Percentiles rank a stretch among this genome's conserved stretches.
phyloP scores from a whole-genome alignment of 2,888 invertebrate species.

The Metallyticus violacea region DNA sequence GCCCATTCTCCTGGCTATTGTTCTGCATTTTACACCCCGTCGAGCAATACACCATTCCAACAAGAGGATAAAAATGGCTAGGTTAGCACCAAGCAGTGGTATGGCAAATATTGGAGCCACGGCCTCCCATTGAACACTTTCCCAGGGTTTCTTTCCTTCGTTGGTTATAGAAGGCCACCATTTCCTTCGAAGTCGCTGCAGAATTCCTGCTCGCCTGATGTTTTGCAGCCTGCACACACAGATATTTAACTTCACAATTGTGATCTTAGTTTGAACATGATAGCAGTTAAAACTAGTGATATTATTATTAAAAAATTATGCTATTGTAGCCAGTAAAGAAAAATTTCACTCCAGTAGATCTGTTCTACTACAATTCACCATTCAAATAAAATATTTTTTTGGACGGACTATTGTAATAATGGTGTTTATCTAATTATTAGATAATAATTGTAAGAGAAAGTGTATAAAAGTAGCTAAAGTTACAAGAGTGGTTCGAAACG shows the following conservation, averaged over 20 bases:
- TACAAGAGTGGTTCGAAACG: too few species aligned
- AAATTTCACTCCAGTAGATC: too few species aligned
- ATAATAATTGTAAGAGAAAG: too few species aligned
- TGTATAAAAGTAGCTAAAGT: too few species aligned
- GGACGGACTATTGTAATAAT: too few species aligned
- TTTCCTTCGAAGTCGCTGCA: neutral
- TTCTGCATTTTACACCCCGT: neutral
- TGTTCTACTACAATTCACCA: too few species aligned
- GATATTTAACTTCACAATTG: neutral
- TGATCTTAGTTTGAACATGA: too few species aligned
- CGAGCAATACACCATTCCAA: neutral
- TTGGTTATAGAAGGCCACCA: neutral
- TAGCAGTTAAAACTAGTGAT: too few species aligned
- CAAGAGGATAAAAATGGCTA: neutral
- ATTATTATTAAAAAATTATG: too few species aligned
- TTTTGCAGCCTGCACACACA: neutral
- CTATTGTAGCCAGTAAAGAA: too few species aligned
- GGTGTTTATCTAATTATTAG: too few species aligned
- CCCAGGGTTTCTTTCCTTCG: neutral
- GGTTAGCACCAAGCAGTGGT: neutral
- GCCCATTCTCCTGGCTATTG: neutral
- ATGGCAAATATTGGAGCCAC: neutral
- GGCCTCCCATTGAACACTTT: neutral
- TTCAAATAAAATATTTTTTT: too few species aligned
- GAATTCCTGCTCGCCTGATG: neutral